Evolutionary conservation across 1,140 invertebrate species (phyloP).

Genomic region (Heliothis virescens): DNA sequence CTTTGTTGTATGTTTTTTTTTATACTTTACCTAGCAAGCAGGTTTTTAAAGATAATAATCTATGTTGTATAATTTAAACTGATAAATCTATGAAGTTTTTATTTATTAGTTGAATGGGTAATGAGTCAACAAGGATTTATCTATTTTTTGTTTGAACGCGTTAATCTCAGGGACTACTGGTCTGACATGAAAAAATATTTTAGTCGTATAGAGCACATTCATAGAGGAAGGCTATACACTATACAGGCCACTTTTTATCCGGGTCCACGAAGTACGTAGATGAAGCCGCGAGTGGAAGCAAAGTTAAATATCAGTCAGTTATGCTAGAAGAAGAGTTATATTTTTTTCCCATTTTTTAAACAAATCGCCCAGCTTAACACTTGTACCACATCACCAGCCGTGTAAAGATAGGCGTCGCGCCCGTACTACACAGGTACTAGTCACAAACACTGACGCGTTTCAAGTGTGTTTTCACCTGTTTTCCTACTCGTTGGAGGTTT

Average conservation of each 20-base stretch:
- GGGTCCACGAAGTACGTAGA: no score
- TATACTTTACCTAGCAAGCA: neutral
- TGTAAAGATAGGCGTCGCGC: conserved; percentile 38
- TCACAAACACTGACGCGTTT: conserved; percentile 52
- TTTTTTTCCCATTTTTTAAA: neutral
- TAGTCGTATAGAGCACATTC: no score
- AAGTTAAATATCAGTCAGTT: neutral
- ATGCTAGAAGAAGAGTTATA: neutral
- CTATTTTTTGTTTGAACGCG: no score
- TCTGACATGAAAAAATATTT: no score
- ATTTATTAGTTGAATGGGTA: no score
- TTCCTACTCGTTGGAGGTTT: conserved; percentile 39
- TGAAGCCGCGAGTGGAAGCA: no score
- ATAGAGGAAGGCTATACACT: no score
- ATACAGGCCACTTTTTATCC: no score
- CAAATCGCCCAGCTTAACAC: neutral
- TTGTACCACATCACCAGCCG: neutral
- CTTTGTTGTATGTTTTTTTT: neutral
- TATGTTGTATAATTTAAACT: no score
- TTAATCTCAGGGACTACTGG: no score
- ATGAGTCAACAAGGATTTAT: no score
- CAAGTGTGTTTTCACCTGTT: conserved; percentile 55
- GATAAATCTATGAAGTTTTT: no score
- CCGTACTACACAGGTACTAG: neutral
- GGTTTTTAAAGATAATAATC: neutral